These are phyloP conservation scores for Eurois occulta DNA, from an alignment of 2,888 invertebrate species.

Conservation along the genomic window DNA sequence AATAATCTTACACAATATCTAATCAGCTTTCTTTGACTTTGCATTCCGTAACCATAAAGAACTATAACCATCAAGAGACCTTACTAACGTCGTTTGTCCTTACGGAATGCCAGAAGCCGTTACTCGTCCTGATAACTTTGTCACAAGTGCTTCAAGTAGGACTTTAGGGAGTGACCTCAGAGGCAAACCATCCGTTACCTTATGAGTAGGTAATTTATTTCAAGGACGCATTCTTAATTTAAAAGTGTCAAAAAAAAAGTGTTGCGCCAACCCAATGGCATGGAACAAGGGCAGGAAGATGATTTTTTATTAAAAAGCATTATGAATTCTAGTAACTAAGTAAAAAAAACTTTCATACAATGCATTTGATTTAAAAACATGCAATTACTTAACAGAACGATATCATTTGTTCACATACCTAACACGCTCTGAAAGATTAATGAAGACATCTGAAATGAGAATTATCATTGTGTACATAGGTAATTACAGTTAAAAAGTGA, in stretches of 20 bases:
- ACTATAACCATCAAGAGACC: slow-evolving; percentile 21
- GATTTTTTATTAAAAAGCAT: background rate
- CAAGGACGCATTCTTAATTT: slow-evolving; percentile 19
- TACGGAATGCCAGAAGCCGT: slow-evolving; percentile 59
- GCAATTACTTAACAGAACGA: slow-evolving; percentile 21
- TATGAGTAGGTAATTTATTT: slow-evolving; percentile 12
- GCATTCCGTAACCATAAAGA: slow-evolving; percentile 3
- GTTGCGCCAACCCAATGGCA: background rate
- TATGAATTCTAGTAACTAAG: background rate
- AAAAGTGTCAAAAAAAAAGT: background rate
- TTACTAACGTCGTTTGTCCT: slow-evolving; percentile 38
- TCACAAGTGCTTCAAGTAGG: slow-evolving; percentile 41
- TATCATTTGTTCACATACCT: slow-evolving; percentile 30
- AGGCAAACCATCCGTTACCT: slow-evolving; percentile 19
- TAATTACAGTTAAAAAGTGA: slow-evolving; percentile 12
- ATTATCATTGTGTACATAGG: slow-evolving; percentile 30
- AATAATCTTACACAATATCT: background rate
- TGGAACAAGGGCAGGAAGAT: background rate
- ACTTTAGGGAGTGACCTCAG: slow-evolving; percentile 53
- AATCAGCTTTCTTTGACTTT: background rate
- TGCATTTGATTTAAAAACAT: background rate
- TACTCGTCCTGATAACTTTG: slow-evolving; percentile 63
- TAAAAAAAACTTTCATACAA: background rate
- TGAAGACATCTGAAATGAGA: slow-evolving; percentile 35
- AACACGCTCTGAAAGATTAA: slow-evolving; percentile 46